Conservation (phyloP, 1,140 invertebrate genomes). For the Teleopsis dalmanni region DNA sequence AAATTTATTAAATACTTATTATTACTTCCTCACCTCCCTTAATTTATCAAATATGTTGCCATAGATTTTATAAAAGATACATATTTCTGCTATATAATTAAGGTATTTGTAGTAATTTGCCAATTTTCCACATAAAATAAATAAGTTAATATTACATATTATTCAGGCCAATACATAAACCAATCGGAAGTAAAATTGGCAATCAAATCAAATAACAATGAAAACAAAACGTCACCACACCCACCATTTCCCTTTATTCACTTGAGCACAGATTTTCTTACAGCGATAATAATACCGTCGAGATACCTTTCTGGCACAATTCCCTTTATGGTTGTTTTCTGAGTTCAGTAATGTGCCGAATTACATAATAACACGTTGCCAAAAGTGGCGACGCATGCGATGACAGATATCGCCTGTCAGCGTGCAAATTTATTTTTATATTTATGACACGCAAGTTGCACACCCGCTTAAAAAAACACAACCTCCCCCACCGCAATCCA, state of each 20-base stretch:
- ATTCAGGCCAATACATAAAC: background rate
- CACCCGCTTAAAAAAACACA: slow-evolving; percentile 21
- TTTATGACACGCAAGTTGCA: slow-evolving; percentile 36
- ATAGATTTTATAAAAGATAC: too few relatives aligned
- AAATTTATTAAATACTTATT: too few relatives aligned
- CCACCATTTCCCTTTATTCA: background rate
- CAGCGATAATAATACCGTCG: slow-evolving; percentile 35
- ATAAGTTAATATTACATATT: too few relatives aligned
- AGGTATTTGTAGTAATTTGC: too few relatives aligned
- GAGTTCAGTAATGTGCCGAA: slow-evolving; percentile 18
- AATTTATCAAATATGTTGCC: too few relatives aligned
- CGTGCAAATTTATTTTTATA: slow-evolving; percentile 41
- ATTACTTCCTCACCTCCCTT: too few relatives aligned
- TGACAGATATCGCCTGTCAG: slow-evolving; percentile 15
- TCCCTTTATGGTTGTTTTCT: slow-evolving; percentile 30
- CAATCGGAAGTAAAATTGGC: slow-evolving; percentile 4
- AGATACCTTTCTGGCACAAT: slow-evolving; percentile 24
- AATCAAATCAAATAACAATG: slow-evolving; percentile 13
- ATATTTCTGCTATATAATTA: too few relatives aligned
- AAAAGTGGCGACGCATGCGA: slow-evolving; percentile 8
- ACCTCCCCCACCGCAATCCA: slow-evolving; percentile 3
- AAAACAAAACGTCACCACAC: slow-evolving; percentile 11
- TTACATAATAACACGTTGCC: background rate
- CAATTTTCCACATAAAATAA: too few relatives aligned
- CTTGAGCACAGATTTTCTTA: background rate